Evolutionary conservation across 2,888 invertebrate genomes (phyloP).

Genomic region (Drosophila nr. perissopoda): DNA sequence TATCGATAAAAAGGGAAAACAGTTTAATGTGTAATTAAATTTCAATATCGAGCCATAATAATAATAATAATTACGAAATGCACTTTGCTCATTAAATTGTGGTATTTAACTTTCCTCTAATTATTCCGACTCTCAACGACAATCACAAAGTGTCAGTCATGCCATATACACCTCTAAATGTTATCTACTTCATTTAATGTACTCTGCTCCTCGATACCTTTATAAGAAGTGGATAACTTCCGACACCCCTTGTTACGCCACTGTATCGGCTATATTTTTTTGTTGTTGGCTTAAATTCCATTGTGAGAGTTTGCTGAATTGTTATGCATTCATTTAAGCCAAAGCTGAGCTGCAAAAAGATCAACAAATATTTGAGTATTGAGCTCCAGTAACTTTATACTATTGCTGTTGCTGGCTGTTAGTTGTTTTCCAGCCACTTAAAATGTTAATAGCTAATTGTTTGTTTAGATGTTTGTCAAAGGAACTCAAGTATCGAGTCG

Average conservation of each 20-base stretch:
- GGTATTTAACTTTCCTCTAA: background rate
- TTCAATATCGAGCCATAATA: background rate
- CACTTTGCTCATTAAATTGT: background rate
- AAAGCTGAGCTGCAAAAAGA: slow-evolving; percentile 33
- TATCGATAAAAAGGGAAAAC: background rate
- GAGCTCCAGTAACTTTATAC: slow-evolving; percentile 46
- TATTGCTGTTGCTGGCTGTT: slow-evolving; percentile 21
- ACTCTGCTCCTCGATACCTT: background rate
- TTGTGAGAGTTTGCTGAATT: slow-evolving; percentile 31
- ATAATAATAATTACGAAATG: background rate
- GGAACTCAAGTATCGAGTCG: slow-evolving; percentile 48
- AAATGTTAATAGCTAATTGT: slow-evolving; percentile 77
- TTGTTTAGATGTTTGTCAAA: slow-evolving; percentile 61
- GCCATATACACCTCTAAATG: background rate
- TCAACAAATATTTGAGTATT: slow-evolving; percentile 73
- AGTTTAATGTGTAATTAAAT: background rate
- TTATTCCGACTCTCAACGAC: background rate
- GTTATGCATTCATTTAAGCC: slow-evolving; percentile 43
- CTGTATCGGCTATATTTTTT: slow-evolving; percentile 8
- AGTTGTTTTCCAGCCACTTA: slow-evolving; percentile 50
- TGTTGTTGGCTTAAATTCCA: slow-evolving; percentile 27
- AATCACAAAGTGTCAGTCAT: slow-evolving; percentile 1
- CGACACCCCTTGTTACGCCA: slow-evolving; percentile 5
- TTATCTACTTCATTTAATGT: background rate
- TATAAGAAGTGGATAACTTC: background rate